phyloP scores from a whole-genome alignment of 2,888 invertebrate genomes.

The Apamea crenata region DNA sequence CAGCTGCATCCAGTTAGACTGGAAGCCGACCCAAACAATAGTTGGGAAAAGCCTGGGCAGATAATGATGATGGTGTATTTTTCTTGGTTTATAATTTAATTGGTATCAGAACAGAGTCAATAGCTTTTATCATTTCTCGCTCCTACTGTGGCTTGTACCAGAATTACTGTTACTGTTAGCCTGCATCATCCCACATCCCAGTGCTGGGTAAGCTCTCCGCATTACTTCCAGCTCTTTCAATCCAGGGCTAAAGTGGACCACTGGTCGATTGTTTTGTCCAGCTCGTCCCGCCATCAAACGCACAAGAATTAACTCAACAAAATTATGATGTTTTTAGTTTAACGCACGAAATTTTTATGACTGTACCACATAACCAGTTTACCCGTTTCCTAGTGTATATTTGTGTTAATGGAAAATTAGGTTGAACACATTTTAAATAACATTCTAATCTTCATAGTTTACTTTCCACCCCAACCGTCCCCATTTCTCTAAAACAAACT shows the following conservation, averaged over 20 bases:
- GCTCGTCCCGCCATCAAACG: no score
- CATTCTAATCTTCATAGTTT: not conserved
- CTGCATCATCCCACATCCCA: no score
- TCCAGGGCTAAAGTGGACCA: no score
- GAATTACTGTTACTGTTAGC: no score
- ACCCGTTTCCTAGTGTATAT: not conserved
- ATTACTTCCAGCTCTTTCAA: no score
- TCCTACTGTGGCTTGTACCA: no score
- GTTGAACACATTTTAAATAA: not conserved
- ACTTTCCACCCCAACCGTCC: not conserved
- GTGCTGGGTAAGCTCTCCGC: no score
- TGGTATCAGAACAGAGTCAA: not conserved
- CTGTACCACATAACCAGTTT: not conserved
- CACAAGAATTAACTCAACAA: not conserved
- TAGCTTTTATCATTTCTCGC: not conserved
- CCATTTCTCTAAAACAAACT: constrained; percentile 45
- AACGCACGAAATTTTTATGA: not conserved
- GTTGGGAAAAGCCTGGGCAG: not conserved
- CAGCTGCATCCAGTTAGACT: no score
- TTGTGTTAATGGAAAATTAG: not conserved
- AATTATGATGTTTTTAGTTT: not conserved
- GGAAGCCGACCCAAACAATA: not conserved
- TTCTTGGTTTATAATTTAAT: not conserved
- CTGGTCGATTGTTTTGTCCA: no score
- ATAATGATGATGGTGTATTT: not conserved